Evolutionary conservation across 2,113 vertebrate genomes (phyloP), one percentile per base, ranked within the genome.

Genomic region (Prietella phreatophila): DNA sequence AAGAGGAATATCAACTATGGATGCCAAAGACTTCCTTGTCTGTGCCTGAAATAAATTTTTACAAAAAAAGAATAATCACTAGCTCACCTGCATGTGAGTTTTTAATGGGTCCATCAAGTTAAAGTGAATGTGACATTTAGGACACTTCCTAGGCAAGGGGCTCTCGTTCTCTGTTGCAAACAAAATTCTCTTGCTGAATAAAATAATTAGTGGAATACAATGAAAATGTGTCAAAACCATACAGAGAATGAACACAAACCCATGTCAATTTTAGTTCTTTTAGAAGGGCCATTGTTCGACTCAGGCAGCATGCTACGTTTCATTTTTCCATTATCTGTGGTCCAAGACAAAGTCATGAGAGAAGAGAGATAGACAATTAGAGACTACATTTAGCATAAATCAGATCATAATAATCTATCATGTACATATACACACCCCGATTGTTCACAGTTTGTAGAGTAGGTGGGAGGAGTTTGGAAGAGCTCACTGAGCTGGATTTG

Each of bases 81-180:
- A 20, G 90, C 94, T 95, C 94, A 99, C 98, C 95, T 91, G 95
- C 94, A 97, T 95, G 79, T 99, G 98, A 91, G 93, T 95, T 93
- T 95, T 97, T 87, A 98, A 92, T 61, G 94, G 94, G 89, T 97
- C 97, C 89, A 96, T 92, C 91, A 97, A 95, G 86, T 95, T 94
- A 90, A 99, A 97, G 87, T 97, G 95, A 93, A 97, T 96, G 90
- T 96, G 96, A 93, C 98, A 99, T 83, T 96, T 97, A 4, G 96
- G 96, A 93, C 98, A 99, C 86, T 96, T 97, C 91, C 93, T 96
- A 92, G 95, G 96, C 78, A 96, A 93, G 79, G 95, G 95, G 63
- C 93, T 93, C 86, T 96, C 96, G 91, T 97, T 97, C 94, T 98
- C 97, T 92, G 95, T 90, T 94, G 91, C 13, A 90, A 91, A 88